Base-by-base conservation (phyloP, 2,113 vertebrate genomes). In the Rhabdomys dilectus region DNA sequence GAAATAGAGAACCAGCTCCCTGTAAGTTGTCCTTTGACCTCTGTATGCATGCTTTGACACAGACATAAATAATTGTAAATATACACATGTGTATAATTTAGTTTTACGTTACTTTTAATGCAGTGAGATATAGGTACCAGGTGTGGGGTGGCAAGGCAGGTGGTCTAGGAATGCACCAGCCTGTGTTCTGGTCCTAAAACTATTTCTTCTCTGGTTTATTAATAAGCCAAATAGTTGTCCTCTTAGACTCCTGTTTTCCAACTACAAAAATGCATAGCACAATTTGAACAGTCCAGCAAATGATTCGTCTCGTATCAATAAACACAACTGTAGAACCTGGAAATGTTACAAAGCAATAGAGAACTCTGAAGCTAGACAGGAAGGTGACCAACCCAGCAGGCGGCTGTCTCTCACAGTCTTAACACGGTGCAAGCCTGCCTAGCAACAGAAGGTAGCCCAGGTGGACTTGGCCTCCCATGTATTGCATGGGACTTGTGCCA, bases 81-180 rank as follows among this genome's bases (percentile, higher is more conserved):
- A 64, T 34, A 5, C 11, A 34, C 12, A 34, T 15, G 36, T 36
- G 6, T 12, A 81, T n/a, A 58, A 21, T 48, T 34, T 86, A 68
- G 42, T 87, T 36, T 36, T 68, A 68, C 36, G 48, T 70, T 86
- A 87, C 85, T 56, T 96, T 93, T 72, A 88, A 51, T 81, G 62
- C 45, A 91, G 5, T 68, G 48, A 89, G 62, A 64, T 81, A 17
- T 88, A 73, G 22, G 42, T 68, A 58, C 11, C 51, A 26, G 16
- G 24, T 73, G 1, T 93, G 26, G 62, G 80, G n/a, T 82, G 39
- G 17, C 34, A 82, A 86, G 31, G 89, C 56, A 48, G 7, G 4
- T 73, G 64, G 21, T n/a, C 26, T 87, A 34, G 3, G 36, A 53
- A 42, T 92, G 16, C 78, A 73, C 77, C 76, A 17, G 66, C 31